A percentile compares a stretch with the other conserved stretches of the same genome.
Conservation (phyloP, 1,140 invertebrate species). For the Orussus abietinus region DNA sequence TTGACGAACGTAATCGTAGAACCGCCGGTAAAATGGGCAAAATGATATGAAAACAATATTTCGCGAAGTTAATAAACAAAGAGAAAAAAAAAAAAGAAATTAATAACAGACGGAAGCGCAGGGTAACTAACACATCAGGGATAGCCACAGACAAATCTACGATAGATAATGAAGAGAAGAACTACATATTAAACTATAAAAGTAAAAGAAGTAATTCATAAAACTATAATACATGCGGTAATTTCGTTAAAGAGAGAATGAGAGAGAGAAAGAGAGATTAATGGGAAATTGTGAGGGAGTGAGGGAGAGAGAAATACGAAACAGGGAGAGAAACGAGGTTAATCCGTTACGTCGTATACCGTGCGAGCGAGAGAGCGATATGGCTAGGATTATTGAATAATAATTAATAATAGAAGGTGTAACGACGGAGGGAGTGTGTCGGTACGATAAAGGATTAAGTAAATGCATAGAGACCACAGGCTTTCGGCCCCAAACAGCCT, state of each 20-base stretch:
- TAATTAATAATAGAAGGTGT: constrained; percentile 22
- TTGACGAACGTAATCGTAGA: constrained; percentile 37
- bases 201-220: constrained; percentile 35
- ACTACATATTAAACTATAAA: constrained; percentile 52
- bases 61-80: no score
- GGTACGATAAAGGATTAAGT: constrained; percentile 30
- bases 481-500: constrained; percentile 32
- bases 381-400: constrained; percentile 36
- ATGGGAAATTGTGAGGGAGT: constrained; percentile 15
- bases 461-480: constrained; percentile 32
- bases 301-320: constrained; percentile 19
- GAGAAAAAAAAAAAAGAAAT: constrained; percentile 51
- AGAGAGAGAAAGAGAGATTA: constrained; percentile 17
- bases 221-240: constrained; percentile 43
- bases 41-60: constrained; percentile 50
- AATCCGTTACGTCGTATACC: constrained; percentile 31
- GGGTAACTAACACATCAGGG: constrained; percentile 56
- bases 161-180: constrained; percentile 49
- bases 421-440: constrained; percentile 30
- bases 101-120: constrained; percentile 56
- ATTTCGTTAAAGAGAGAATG: constrained; percentile 41
- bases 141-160: constrained; percentile 56
- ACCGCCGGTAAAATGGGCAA: no score
- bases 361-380: constrained; percentile 29
- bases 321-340: neutral